These are phyloP conservation scores for Puntigrus tetrazona DNA, from an alignment of 2,113 vertebrate species.

Conservation along the genomic window DNA sequence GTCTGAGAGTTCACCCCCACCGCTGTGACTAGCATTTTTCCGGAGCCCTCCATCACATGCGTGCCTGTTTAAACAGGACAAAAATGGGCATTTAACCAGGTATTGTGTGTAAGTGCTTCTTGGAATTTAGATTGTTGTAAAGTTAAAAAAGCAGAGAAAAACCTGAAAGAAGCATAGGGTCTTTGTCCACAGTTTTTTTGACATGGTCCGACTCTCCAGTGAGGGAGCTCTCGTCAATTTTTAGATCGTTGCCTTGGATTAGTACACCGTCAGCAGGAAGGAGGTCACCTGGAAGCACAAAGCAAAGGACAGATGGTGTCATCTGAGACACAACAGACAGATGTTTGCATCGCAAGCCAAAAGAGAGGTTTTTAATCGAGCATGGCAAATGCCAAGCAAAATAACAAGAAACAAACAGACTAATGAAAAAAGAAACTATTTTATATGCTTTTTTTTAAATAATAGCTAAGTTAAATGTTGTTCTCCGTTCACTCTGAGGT, in stretches of 20 bases:
- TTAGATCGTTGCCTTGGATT: slow-evolving; percentile 96
- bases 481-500: not conserved
- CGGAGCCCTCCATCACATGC: slow-evolving; percentile 98
- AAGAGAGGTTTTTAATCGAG: slow-evolving; percentile 39
- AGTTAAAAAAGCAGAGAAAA: not conserved
- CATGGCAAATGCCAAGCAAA: not conserved
- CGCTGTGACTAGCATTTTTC: slow-evolving; percentile 92
- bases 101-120: not conserved
- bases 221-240: slow-evolving; percentile 96
- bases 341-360: slow-evolving; percentile 21
- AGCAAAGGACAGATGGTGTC: slow-evolving; percentile 42
- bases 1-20: slow-evolving; percentile 97
- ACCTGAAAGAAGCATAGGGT: slow-evolving; percentile 96
- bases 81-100: not conserved
- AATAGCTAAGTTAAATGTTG: not conserved
- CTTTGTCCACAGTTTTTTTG: slow-evolving; percentile 87
- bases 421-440: not conserved
- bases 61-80: slow-evolving; percentile 77
- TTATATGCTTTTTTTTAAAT: not conserved
- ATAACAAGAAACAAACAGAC: not conserved
- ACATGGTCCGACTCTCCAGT: slow-evolving; percentile 98
- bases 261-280: slow-evolving; percentile 93
- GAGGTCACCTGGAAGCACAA: slow-evolving; percentile 85
- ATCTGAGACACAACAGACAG: slow-evolving; percentile 33
- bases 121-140: not conserved